Evolutionary conservation across 2,113 vertebrate genomes (phyloP), one percentile per base, ranked within the genome.

Genomic region (Cettia cetti): DNA sequence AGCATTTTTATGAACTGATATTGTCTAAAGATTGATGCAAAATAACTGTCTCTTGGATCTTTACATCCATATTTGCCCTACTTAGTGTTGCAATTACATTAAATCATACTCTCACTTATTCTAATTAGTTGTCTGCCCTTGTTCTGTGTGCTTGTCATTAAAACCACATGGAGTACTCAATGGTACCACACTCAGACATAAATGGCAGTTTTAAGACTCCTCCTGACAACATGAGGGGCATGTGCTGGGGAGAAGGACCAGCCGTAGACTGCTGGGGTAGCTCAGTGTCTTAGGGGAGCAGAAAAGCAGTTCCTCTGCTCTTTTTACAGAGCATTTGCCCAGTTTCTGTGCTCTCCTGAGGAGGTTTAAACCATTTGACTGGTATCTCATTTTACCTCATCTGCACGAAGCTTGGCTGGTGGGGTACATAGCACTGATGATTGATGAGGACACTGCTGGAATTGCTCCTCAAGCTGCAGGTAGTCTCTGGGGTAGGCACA

Each of bases 211-310:
- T 28, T 0, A 1, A 39, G 86, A 71, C 21, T 37, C 28, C 12
- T 68, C 11, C 52, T 2, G 7, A 42, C 45, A 70, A 22, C 10
- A 4, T 11, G 28, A 0, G 1, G 22, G 20, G 19, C 10, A 17
- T 6, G 23, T 63, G 40, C 23, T 1, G 3, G 57, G 39, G 22
- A 71, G 47, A 31, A 22, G 68, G 30, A 72, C 39, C 42, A 59
- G 39, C 22, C 28, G 4, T 30, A 42, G 50, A 27, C 27, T 74
- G 23, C 40, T 39, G 52, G 39, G 57, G 15, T 60, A 82, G 21
- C 56, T 79, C 71, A 50, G 71, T 23, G 16, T 20, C 70, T 79
- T 7, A 0, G 1, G 0, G 24, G 37, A 27, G 13, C 20, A 69
- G 23, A 64, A 54, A 45, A 64, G 10, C 35, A 68, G 14, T 14